Conservation (phyloP, 2,888 invertebrate species). For the Macrosiphum euphorbiae region DNA sequence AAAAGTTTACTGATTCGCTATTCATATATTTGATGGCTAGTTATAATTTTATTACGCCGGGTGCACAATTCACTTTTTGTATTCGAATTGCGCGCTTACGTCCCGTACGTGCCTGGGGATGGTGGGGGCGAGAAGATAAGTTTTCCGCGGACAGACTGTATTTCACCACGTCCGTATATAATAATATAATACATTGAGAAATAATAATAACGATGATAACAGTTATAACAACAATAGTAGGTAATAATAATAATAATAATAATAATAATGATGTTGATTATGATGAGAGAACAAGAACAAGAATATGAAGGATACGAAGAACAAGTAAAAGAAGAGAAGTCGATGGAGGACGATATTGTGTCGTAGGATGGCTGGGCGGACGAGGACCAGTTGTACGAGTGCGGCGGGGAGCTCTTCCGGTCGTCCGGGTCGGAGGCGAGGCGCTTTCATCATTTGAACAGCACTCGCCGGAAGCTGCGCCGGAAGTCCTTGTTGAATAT, state of each 20-base stretch:
- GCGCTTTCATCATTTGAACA: conserved; percentile 80
- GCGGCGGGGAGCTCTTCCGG: not conserved
- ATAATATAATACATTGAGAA: not conserved
- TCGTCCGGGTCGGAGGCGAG: not conserved
- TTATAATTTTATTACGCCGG: not conserved
- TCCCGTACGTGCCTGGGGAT: not conserved
- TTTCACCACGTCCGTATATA: not conserved
- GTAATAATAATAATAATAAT: not conserved
- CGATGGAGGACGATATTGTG: not conserved
- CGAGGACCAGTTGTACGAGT: not conserved
- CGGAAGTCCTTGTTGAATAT: conserved; percentile 98
- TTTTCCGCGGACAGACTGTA: not conserved
- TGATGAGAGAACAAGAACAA: not conserved
- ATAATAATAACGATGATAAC: conserved; percentile 2
- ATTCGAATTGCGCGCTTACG: not conserved
- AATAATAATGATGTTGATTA: not conserved
- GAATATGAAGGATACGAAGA: not conserved
- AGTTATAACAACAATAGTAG: not conserved
- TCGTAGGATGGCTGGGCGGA: not conserved
- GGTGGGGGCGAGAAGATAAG: not conserved
- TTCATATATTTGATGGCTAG: not conserved
- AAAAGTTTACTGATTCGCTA: not conserved
- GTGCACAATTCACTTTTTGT: not conserved
- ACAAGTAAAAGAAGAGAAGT: not conserved
- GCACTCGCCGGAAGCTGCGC: conserved; percentile 92